Percentiles rank a stretch among this genome's conserved stretches.
phyloP scores from a whole-genome alignment of 2,888 invertebrate species.

The Norana najaformis region DNA sequence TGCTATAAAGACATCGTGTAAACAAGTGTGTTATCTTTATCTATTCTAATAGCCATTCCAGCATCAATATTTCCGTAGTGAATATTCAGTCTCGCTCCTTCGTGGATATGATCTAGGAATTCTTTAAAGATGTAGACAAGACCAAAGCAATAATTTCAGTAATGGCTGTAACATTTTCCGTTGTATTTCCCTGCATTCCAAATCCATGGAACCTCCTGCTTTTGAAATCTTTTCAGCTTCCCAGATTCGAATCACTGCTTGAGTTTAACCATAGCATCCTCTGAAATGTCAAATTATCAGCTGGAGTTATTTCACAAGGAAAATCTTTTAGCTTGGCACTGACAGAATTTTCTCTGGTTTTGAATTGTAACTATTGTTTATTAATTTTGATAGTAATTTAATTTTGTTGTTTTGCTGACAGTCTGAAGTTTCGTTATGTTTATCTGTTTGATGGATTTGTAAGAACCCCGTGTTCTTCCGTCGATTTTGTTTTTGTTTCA shows the following conservation, averaged over 20 bases:
- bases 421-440: background rate
- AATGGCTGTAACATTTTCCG: background rate
- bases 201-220: background rate
- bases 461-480: background rate
- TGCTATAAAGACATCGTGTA: background rate
- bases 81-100: background rate
- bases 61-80: background rate
- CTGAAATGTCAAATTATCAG: background rate
- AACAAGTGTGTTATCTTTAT: background rate
- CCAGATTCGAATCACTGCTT: background rate
- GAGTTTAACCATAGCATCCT: background rate
- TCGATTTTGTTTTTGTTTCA: background rate
- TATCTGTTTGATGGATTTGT: background rate
- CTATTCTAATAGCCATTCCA: background rate
- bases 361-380: background rate
- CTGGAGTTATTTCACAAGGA: background rate
- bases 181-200: conserved; percentile 2
- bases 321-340: background rate
- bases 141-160: background rate
- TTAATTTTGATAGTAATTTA: background rate
- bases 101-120: too few relatives aligned
- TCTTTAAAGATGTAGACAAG: background rate
- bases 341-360: background rate
- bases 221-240: background rate
- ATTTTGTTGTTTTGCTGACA: background rate